Evolutionary conservation across 1,140 invertebrate species (phyloP), one percentile per base, ranked within the genome.

Genomic region (Drepana arcuata): DNA sequence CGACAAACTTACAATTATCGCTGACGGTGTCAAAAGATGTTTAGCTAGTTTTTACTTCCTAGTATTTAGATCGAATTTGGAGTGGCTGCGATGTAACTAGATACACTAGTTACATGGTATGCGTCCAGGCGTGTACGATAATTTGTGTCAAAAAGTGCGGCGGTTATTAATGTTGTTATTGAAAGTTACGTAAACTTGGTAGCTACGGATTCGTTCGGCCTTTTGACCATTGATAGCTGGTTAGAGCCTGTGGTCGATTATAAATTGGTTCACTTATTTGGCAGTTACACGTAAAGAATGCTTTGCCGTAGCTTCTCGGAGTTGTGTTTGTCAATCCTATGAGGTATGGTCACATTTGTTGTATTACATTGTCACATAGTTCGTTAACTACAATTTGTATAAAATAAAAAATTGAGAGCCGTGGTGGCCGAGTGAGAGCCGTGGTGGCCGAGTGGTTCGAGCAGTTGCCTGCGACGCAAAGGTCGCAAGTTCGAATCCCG

Each of bases 121-220:
- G 4, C 4, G 18, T 9, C 4, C 26, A 14, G 30, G 32, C 31
- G 16, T 34, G 26, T 34, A 33, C 39, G 39, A 41, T 23, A 34
- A 34, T 41, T 41, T 48, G 34, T 51, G 54, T 46, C 54, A 46
- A 51, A 21, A 63, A 53, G 59, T 52, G 39, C 49, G 39, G 30
- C 42, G 33, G 55, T 68, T 68, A 67, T 65, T 43, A 59, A 60
- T 48, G 50, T 45, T 46, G 48, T 49, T 59, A 55, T 58, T 62
- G 60, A 31, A 59, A 52, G 56, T 71, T 59, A 63, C 55, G 52
- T 58, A 56, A 58, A 53, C 34, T 47, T 41, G 4, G 9, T 5
- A 4, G 18, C 9, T 4, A 5, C 4, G 4, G 18, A 5, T 5
- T 21, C 9, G 18, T 21, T 21, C 4, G 18, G 4, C 4, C 9